Percentiles rank a stretch among this genome's conserved stretches.
Conservation (phyloP, 2,888 invertebrate genomes). For the Cataglyphis cursor region DNA sequence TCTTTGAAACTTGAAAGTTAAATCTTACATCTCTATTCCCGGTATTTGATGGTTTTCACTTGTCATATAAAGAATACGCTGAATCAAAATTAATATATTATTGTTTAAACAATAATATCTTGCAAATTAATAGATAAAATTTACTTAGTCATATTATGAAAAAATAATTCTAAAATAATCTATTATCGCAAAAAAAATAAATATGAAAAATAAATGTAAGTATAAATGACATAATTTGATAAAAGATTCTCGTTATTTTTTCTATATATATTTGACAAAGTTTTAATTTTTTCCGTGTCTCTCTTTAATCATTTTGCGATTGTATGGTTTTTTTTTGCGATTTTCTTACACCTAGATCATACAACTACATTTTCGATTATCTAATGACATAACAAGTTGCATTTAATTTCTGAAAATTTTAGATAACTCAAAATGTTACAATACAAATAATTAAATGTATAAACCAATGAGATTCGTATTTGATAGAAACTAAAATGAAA, state of each 20-base stretch:
- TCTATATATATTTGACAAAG: not conserved
- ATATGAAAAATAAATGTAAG: not conserved
- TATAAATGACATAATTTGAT: not conserved
- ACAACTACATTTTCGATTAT: not conserved
- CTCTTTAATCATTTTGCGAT: not conserved
- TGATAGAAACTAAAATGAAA: not conserved
- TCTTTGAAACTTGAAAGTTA: not conserved
- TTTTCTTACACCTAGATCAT: not conserved
- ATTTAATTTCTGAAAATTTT: not conserved
- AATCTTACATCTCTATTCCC: not conserved
- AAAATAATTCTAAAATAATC: not conserved
- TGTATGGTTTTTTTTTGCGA: not conserved
- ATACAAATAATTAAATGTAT: not conserved
- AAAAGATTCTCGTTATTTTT: not conserved
- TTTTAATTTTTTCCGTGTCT: not conserved
- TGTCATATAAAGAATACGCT: not conserved
- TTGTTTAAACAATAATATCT: not conserved
- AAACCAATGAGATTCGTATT: not conserved
- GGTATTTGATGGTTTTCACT: not conserved
- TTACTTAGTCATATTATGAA: not conserved
- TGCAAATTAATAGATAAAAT: not conserved
- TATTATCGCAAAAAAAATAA: not conserved
- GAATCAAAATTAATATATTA: constrained; percentile 8
- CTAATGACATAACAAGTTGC: not conserved
- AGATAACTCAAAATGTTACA: not conserved